Percentiles rank a stretch among this genome's conserved stretches.
Evolutionary conservation across 1,140 invertebrate genomes (phyloP).

Genomic region (Pseudachorutes palmiensis): DNA sequence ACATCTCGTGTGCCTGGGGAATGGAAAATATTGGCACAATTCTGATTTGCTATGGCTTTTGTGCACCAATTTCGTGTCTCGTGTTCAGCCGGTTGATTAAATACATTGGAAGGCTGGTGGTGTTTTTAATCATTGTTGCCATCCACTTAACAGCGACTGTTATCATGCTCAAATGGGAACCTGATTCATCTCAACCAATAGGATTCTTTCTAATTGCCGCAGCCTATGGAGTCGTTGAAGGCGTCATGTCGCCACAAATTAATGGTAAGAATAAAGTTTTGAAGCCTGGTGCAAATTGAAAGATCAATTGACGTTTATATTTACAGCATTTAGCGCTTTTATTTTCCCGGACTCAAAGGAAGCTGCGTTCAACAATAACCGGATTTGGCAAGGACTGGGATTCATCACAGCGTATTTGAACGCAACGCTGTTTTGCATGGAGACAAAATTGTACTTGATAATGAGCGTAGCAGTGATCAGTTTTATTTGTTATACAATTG

Average conservation of each 20-base stretch:
- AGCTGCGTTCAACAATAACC: not conserved
- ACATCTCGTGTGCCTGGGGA: slow-evolving; percentile 8
- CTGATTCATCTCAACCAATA: not conserved
- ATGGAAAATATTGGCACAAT: not conserved
- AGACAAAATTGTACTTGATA: not conserved
- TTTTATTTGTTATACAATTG: not conserved
- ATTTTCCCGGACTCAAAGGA: not conserved
- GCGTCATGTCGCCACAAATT: not conserved
- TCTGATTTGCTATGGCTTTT: not conserved
- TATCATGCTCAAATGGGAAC: not conserved
- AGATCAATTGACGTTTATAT: not conserved
- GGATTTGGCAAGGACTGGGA: not conserved
- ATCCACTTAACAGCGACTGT: not conserved
- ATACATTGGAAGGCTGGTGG: not conserved
- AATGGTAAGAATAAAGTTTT: not conserved
- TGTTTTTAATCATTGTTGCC: not conserved
- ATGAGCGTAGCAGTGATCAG: not conserved
- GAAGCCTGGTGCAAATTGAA: not conserved
- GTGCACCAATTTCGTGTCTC: not conserved
- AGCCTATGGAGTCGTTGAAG: not conserved
- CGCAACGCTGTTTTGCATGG: not conserved
- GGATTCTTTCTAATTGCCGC: not conserved
- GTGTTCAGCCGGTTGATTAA: not conserved
- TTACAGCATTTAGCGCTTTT: not conserved
- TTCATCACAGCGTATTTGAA: not conserved